These are phyloP conservation scores for Stenichneumon culpator DNA, from an alignment of 2,888 invertebrate species.

Conservation along the genomic window DNA sequence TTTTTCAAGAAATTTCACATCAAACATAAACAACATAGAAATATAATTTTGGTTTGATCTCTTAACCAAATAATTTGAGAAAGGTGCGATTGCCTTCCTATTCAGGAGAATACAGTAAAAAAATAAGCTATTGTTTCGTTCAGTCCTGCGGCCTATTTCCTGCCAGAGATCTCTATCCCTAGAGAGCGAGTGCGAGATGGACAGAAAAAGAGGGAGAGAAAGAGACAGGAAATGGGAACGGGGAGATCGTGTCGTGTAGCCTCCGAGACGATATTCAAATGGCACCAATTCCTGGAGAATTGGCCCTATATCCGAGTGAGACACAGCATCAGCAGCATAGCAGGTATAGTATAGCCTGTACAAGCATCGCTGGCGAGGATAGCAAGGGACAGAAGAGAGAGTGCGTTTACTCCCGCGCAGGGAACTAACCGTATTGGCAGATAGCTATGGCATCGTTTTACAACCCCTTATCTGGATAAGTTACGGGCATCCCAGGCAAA, in stretches of 20 bases:
- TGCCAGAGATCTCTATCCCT: constrained; percentile 56
- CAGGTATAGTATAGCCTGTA: constrained; percentile 26
- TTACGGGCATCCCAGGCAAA: constrained; percentile 79
- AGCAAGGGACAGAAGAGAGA: constrained; percentile 52
- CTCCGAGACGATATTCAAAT: constrained; percentile 82
- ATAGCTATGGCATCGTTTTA: constrained; percentile 83
- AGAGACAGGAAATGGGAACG: constrained; percentile 44
- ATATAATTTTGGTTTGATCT: neutral
- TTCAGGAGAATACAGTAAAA: constrained; percentile 2
- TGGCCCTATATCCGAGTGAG: constrained; percentile 77
- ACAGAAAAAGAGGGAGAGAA: neutral
- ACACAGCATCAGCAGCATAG: constrained; percentile 36
- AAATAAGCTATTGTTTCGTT: constrained; percentile 11
- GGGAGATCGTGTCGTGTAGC: constrained; percentile 53
- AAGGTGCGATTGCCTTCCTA: neutral
- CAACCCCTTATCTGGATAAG: constrained; percentile 84
- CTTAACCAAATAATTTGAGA: neutral
- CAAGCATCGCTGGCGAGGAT: constrained; percentile 34
- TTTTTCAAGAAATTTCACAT: neutral
- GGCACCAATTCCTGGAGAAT: constrained; percentile 83
- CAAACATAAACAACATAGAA: neutral
- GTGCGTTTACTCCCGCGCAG: constrained; percentile 32
- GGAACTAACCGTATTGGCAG: constrained; percentile 81
- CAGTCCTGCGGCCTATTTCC: constrained; percentile 4
- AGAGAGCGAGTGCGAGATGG: constrained; percentile 17